phyloP scores from a whole-genome alignment of 2,113 vertebrate genomes.

The Copsychus sechellarum region DNA sequence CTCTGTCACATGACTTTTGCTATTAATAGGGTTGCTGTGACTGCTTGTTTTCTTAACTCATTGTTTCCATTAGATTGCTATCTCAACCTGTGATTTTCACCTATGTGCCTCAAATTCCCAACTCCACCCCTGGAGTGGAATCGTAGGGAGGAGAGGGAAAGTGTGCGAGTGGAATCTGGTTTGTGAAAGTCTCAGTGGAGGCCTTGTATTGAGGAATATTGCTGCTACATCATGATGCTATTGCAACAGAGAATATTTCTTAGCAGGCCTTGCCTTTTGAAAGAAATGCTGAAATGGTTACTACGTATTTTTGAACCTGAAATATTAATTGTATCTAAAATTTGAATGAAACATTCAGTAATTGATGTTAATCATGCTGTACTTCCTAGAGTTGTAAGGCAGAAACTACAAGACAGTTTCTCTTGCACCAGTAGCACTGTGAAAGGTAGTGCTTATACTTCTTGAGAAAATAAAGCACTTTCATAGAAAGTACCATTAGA shows the following conservation, averaged over 20 bases:
- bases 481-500: neutral
- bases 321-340: neutral
- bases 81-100: neutral
- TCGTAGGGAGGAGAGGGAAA: too few species aligned
- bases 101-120: neutral
- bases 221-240: fast-evolving
- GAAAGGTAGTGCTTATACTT: neutral
- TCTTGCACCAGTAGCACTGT: neutral
- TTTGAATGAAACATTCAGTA: neutral
- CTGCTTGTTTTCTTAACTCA: neutral
- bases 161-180: neutral
- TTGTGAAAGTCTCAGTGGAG: neutral
- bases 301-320: neutral
- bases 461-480: neutral
- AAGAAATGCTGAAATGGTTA: neutral
- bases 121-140: neutral
- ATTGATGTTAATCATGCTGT: neutral
- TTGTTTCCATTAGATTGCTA: neutral
- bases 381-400: neutral
- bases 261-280: neutral
- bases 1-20: neutral
- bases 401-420: neutral
- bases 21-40: neutral
- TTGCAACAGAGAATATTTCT: neutral
- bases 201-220: neutral